phyloP scores from a whole-genome alignment of 2,113 vertebrate genomes.

The Jaculus jaculus region DNA sequence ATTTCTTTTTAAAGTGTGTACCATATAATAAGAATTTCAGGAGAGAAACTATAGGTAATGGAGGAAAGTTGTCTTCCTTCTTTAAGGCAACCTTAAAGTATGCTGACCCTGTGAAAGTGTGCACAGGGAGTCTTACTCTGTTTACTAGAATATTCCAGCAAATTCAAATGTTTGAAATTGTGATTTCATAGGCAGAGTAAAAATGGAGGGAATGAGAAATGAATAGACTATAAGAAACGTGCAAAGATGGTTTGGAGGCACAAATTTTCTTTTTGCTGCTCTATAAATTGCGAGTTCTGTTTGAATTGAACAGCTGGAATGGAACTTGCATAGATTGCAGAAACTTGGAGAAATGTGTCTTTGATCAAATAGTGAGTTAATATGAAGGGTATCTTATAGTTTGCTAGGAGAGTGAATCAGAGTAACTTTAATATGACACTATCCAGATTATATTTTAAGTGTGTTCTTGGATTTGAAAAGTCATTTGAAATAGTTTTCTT shows the following conservation, averaged over 20 bases:
- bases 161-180: constrained; percentile 43
- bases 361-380: constrained; percentile 55
- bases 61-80: background rate
- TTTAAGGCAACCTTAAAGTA: constrained; percentile 43
- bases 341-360: constrained; percentile 25
- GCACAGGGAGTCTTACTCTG: constrained; percentile 59
- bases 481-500: constrained; percentile 40
- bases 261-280: constrained; percentile 51
- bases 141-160: background rate
- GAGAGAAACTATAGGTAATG: constrained; percentile 41
- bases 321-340: constrained; percentile 43
- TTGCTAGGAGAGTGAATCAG: constrained; percentile 59
- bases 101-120: constrained; percentile 61
- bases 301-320: constrained; percentile 59
- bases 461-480: constrained; percentile 45
- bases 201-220: constrained; percentile 48
- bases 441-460: constrained; percentile 26
- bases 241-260: constrained; percentile 38
- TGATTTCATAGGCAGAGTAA: constrained; percentile 46
- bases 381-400: constrained; percentile 21
- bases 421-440: constrained; percentile 40
- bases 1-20: constrained; percentile 34
- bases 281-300: constrained; percentile 58
- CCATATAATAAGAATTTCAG: constrained; percentile 48
- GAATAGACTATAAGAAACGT: constrained; percentile 39